These are phyloP conservation scores for Propithecus perrieri DNA, from an alignment of 2,797 vertebrate genomes.

Conservation along the genomic window DNA sequence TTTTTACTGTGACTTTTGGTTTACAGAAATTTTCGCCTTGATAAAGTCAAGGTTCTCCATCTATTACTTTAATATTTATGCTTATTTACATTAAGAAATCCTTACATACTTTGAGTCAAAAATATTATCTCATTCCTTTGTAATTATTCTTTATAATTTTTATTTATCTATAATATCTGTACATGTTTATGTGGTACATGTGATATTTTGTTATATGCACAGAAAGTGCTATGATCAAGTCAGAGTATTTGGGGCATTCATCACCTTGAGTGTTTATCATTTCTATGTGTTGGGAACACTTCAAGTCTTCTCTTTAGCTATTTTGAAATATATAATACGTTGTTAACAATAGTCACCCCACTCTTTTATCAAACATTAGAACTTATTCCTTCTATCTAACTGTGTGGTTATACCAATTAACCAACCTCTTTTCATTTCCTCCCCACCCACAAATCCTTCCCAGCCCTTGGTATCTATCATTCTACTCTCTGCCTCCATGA, in stretches of 20 bases:
- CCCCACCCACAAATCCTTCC: background rate
- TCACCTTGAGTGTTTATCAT: background rate
- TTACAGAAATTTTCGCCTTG: background rate
- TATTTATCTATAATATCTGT: background rate
- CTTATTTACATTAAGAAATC: background rate
- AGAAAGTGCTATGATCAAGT: background rate
- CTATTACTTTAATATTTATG: background rate
- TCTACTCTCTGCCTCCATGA: background rate
- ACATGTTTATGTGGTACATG: background rate
- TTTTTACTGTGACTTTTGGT: background rate
- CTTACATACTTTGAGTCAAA: background rate
- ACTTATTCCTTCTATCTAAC: background rate
- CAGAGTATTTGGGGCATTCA: background rate
- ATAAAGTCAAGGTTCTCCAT: background rate
- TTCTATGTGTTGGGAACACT: background rate
- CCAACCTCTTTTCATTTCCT: background rate
- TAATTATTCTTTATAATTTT: background rate
- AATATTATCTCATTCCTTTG: background rate
- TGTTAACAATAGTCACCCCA: background rate
- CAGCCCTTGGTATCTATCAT: background rate
- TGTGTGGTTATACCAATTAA: background rate
- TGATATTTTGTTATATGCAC: background rate
- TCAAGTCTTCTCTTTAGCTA: background rate
- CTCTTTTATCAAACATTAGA: background rate
- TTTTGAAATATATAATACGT: background rate